phyloP scores from a whole-genome alignment of 1,140 invertebrate genomes.

The Nasonia longicornis region DNA sequence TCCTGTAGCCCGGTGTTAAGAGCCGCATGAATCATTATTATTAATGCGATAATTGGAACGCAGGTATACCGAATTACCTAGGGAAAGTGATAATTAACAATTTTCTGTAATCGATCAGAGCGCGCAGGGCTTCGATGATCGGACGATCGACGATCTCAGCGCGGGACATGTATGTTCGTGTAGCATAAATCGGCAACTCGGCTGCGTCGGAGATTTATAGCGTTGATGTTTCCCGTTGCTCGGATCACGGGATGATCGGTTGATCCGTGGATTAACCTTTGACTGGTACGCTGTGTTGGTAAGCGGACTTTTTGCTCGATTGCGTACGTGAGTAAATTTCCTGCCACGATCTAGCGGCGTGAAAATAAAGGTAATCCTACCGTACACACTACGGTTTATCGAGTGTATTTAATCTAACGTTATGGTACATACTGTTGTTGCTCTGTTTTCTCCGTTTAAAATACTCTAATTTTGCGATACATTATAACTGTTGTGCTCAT shows the following conservation, averaged over 20 bases:
- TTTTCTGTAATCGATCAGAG: slow-evolving; percentile 47
- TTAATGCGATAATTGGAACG: slow-evolving; percentile 47
- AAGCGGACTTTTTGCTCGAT: too few species aligned
- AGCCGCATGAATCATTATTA: slow-evolving; percentile 46
- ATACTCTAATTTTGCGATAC: neutral
- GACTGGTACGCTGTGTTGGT: neutral
- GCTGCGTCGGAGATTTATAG: slow-evolving; percentile 27
- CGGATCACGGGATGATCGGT: slow-evolving; percentile 2
- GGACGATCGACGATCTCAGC: neutral
- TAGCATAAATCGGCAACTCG: slow-evolving; percentile 27
- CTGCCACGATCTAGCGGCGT: too few species aligned
- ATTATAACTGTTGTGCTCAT: neutral
- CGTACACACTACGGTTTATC: too few species aligned
- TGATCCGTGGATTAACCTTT: slow-evolving; percentile 20
- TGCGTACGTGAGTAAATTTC: too few species aligned
- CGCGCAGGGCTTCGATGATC: slow-evolving; percentile 22
- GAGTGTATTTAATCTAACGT: too few species aligned
- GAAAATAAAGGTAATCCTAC: too few species aligned
- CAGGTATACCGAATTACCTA: slow-evolving; percentile 42
- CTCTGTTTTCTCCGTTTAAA: neutral
- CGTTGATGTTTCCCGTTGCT: slow-evolving; percentile 20
- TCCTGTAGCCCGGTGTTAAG: slow-evolving; percentile 45
- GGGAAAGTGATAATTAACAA: slow-evolving; percentile 47
- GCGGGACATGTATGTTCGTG: neutral
- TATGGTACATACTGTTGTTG: too few species aligned